Percentiles rank a stretch among this genome's conserved stretches.
phyloP scores from a whole-genome alignment of 2,888 invertebrate genomes.

The Patella caerulea region DNA sequence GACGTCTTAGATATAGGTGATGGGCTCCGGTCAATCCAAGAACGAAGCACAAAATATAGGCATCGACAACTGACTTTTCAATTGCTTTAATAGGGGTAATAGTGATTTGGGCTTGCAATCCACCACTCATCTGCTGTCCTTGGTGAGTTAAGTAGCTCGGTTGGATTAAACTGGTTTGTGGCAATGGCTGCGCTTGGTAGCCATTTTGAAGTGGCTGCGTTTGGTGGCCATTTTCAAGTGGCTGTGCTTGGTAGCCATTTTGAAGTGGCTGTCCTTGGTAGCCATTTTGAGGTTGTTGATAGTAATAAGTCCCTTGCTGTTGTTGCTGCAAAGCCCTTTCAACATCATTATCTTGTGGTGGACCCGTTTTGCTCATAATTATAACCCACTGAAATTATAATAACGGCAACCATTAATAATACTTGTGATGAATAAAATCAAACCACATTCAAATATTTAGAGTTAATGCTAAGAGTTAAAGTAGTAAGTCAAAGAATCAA shows the following conservation, averaged over 20 bases:
- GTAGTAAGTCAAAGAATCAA: too few species aligned
- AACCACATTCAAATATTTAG: too few species aligned
- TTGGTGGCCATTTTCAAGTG: background rate
- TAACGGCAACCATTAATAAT: too few species aligned
- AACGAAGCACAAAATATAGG: constrained; percentile 38
- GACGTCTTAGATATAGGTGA: constrained; percentile 51
- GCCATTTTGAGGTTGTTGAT: background rate
- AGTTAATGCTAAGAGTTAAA: too few species aligned
- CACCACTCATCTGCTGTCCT: too few species aligned
- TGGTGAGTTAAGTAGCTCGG: too few species aligned
- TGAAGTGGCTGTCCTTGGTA: background rate
- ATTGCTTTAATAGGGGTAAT: constrained; percentile 8
- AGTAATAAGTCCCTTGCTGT: background rate
- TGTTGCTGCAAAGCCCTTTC: background rate
- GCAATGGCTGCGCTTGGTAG: background rate
- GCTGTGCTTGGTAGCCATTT: background rate
- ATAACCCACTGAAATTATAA: too few species aligned
- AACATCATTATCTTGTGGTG: background rate
- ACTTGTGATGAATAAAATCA: too few species aligned
- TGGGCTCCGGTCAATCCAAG: constrained; percentile 43
- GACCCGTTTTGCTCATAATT: background rate
- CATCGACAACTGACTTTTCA: constrained; percentile 36
- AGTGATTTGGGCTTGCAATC: constrained; percentile 22
- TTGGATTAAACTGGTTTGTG: too few species aligned
- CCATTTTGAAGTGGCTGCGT: background rate